A percentile compares a stretch with the other conserved stretches of the same genome.
These are phyloP conservation scores for Butorides virescens DNA, from an alignment of 2,113 vertebrate genomes.

Conservation along the genomic window DNA sequence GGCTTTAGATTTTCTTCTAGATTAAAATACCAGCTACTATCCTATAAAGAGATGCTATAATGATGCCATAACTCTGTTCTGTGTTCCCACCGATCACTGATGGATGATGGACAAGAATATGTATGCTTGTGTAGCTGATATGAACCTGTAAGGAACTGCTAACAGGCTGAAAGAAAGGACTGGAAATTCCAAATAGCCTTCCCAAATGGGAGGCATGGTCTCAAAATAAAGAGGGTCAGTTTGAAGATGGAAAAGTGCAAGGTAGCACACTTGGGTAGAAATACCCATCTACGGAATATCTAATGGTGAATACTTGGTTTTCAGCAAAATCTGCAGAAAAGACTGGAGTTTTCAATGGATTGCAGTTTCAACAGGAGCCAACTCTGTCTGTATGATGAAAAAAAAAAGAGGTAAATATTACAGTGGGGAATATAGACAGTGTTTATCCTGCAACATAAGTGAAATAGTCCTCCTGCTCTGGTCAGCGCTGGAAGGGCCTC, in stretches of 20 bases:
- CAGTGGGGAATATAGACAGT: background rate
- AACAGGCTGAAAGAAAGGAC: background rate
- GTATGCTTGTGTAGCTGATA: background rate
- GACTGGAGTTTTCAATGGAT: background rate
- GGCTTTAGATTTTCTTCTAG: background rate
- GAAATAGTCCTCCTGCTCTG: background rate
- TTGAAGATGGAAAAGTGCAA: background rate
- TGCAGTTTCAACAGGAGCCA: background rate
- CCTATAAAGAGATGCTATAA: background rate
- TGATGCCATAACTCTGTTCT: background rate
- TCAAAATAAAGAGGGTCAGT: background rate
- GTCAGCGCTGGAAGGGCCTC: background rate
- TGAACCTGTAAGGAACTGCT: background rate
- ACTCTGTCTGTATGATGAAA: background rate
- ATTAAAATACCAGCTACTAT: background rate
- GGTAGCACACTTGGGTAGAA: background rate
- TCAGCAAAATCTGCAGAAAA: background rate
- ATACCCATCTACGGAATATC: background rate
- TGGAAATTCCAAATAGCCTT: background rate
- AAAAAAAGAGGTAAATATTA: background rate
- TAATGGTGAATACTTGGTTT: background rate
- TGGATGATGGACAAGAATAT: background rate
- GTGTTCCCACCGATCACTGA: background rate
- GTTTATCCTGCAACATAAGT: background rate
- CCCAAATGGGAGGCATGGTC: background rate